Evolutionary conservation across 2,888 invertebrate genomes (phyloP).

Genomic region (Siphlonurus alternatus): DNA sequence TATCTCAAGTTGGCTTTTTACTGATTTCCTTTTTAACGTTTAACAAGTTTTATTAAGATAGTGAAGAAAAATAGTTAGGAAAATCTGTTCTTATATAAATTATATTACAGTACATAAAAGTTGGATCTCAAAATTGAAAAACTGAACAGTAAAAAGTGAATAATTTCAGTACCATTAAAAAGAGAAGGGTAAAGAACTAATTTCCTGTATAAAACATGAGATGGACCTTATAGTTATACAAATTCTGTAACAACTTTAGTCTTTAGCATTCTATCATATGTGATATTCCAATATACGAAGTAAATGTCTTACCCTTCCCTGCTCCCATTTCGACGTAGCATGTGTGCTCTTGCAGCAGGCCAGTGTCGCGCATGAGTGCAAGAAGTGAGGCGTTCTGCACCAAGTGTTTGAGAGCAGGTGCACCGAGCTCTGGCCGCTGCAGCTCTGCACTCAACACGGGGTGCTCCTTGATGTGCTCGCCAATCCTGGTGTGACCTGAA

Average conservation of each 20-base stretch:
- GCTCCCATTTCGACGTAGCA: constrained; percentile 80
- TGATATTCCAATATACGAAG: too few species aligned
- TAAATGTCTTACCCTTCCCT: constrained; percentile 82
- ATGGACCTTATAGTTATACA: too few species aligned
- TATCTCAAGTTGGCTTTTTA: too few species aligned
- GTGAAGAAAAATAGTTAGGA: too few species aligned
- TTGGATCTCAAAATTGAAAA: too few species aligned
- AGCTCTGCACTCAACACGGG: not conserved
- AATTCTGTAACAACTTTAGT: too few species aligned
- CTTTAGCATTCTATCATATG: too few species aligned
- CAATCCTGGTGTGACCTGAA: not conserved
- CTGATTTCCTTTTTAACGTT: too few species aligned
- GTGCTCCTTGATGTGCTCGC: constrained; percentile 1
- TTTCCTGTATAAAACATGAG: too few species aligned
- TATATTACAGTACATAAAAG: too few species aligned
- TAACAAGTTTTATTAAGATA: too few species aligned
- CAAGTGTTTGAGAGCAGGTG: constrained; percentile 41
- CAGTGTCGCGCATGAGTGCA: constrained; percentile 42
- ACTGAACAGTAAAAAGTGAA: not conserved
- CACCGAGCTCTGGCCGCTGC: constrained; percentile 8
- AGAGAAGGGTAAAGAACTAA: not conserved
- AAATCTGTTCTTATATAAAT: too few species aligned
- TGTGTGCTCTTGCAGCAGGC: constrained; percentile 40
- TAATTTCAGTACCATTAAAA: not conserved
- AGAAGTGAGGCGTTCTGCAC: constrained; percentile 62